phyloP scores from a whole-genome alignment of 2,888 invertebrate genomes.

The Camponotus fellah region DNA sequence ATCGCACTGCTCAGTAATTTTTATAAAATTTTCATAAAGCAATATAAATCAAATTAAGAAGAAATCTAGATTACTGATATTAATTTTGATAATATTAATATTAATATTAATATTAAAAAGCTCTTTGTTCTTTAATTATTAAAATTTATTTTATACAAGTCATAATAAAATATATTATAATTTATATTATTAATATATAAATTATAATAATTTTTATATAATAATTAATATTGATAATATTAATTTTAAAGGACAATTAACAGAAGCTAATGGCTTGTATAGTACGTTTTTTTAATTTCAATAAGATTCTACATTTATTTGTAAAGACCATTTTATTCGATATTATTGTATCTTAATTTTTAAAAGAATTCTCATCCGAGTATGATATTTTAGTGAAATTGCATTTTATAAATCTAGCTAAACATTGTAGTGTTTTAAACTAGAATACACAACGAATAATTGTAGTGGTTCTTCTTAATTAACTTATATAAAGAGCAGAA shows the following conservation, averaged over 20 bases:
- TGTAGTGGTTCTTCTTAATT: not conserved
- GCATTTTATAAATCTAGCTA: not conserved
- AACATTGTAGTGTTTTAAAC: not conserved
- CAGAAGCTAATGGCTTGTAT: too few relatives aligned
- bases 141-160: too few relatives aligned
- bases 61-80: constrained; percentile 7
- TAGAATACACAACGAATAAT: not conserved
- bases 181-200: too few relatives aligned
- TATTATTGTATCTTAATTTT: constrained; percentile 13
- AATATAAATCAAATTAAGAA: constrained; percentile 17
- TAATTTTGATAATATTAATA: too few relatives aligned
- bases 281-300: constrained; percentile 25
- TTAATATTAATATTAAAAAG: too few relatives aligned
- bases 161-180: too few relatives aligned
- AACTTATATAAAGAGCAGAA: not conserved
- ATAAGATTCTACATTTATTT: not conserved
- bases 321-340: constrained; percentile 2
- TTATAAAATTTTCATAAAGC: not conserved
- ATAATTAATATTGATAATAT: too few relatives aligned
- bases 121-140: too few relatives aligned
- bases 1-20: constrained; percentile 44
- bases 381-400: not conserved
- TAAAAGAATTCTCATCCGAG: not conserved
- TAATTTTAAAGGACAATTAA: too few relatives aligned
- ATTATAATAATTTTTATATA: too few relatives aligned